Evolutionary conservation across 2,888 invertebrate species (phyloP), one percentile per base, ranked within the genome.

Genomic region (Gibbula magus): DNA sequence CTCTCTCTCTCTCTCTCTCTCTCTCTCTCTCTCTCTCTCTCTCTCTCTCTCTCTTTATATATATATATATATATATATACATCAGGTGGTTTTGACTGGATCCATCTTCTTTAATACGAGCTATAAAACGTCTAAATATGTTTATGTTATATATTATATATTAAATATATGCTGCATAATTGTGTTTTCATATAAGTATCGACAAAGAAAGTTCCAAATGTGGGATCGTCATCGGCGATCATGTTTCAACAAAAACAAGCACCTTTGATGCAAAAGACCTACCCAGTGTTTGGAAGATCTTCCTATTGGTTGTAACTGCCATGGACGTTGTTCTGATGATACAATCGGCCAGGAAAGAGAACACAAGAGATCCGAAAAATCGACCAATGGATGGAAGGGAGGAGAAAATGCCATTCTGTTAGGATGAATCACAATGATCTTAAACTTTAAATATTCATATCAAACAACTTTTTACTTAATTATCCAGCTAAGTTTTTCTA

Each of bases 221-320:
- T 10, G 13, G 13, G 13, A 8, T 10, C 13, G 45, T 10, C 13
- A 45, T 10, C 5, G 10, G 13, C 5, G 1, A 10, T 45, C 5
- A 5, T 7, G 35, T 7, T 35, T n/a, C 22, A 54, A 20, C 3
- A 10, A 54, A 5, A 54, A 22, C 22, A n/a, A 4, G 3, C 2
- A 20, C 2, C 54, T 54, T 5, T 54, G 22, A 18, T 56, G 8
- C 25, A 7, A n/a, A 56, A 61, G 61, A 8, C 35, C 39, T 77
- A 84, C 84, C 84, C 25, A 81, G n/a, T 16, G 75, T 61, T 74
- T 86, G 86, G 51, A 81, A 82, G 32, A 81, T 22, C 35, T 85
- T 86, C 56, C 86, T 79, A 32, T 54, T 78, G 22, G 22, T n/a
- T n/a, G 77, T 51, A 0, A 82, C 81, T 13, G 45, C 56, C 16